Base-by-base conservation (phyloP, 2,888 invertebrate species). In the Tineola bisselliella region DNA sequence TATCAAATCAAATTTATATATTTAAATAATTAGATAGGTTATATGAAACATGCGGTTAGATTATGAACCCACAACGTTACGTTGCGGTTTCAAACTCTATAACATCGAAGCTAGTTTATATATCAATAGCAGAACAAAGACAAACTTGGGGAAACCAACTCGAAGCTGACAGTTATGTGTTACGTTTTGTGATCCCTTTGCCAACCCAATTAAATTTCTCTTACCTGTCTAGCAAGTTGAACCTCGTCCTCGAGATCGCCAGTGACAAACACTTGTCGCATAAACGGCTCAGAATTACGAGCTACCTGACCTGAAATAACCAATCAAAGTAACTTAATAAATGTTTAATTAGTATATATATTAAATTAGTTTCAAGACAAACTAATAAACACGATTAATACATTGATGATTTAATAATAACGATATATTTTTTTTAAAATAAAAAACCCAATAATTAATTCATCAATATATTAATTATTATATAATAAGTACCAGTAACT, bases 271-370 rank as follows among this genome's bases (percentile, higher is more conserved):
- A 98, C 98, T 90, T 99, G 99, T 69, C 97, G 91, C 90, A 99
- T 98, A 75, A 93, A 91, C 44, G 99, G 99, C 88, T 99, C 99
- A 70, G 94, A 94, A 82, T 94, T 94, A 72, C 92, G 91, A 62
- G 99, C 99, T 71, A 98, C 97, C 68, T 92, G 90, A 67, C 96
- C 88, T 88, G 86, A 73, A 84, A 87, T 75, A 62, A 65, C 70
- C 79, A 82, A 74, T 72, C 79, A 80, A 84, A 82, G 15, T 17
- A 43, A 43, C 2, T n/a, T 25, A 25, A 25, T 25, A 25, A 25
- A 25, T 25, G 6, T 25, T 25, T 25, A 4, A 25, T 25, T 25
- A 4, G 78, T n/a, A 25, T 25, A 25, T 4, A 25, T 25, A 25
- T 25, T 25, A 4, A 4, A 25, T 25, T 25, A 4, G 78, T 64